Percentiles rank a stretch among this genome's conserved stretches.
Evolutionary conservation across 2,113 vertebrate genomes (phyloP).

Genomic region (Rhadina sibilatrix): DNA sequence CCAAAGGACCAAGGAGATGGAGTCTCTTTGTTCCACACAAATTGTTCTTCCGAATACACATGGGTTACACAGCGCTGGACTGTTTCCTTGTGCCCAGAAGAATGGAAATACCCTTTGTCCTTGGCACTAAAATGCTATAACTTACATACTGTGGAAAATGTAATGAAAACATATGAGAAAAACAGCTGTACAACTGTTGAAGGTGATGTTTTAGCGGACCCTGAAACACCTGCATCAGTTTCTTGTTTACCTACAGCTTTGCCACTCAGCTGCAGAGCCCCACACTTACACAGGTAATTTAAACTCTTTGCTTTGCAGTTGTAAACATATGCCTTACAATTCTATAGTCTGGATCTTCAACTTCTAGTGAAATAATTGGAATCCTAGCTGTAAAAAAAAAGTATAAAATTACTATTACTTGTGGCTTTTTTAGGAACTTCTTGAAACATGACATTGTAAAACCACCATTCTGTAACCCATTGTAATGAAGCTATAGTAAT

Average conservation of each 20-base stretch:
- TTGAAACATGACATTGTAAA: background rate
- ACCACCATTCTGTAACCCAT: background rate
- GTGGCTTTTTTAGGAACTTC: background rate
- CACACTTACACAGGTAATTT: constrained; percentile 87
- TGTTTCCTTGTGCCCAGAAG: constrained; percentile 67
- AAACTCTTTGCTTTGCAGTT: background rate
- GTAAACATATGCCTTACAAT: background rate
- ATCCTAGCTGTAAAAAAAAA: background rate
- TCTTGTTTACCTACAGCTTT: constrained; percentile 76
- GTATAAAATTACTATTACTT: background rate
- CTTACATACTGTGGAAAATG: background rate
- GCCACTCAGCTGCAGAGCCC: constrained; percentile 79
- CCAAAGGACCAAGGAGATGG: background rate
- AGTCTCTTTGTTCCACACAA: background rate
- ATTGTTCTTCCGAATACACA: constrained; percentile 58
- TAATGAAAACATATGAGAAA: background rate
- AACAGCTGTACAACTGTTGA: background rate
- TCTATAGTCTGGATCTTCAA: background rate
- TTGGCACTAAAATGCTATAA: constrained; percentile 71
- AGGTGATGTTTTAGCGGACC: background rate
- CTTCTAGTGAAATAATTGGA: background rate
- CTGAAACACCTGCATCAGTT: background rate
- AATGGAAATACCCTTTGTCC: constrained; percentile 83
- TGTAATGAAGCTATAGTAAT: background rate
- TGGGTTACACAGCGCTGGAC: constrained; percentile 82